These are phyloP conservation scores for Neoarius graeffei DNA, from an alignment of 2,113 vertebrate species.

Conservation along the genomic window DNA sequence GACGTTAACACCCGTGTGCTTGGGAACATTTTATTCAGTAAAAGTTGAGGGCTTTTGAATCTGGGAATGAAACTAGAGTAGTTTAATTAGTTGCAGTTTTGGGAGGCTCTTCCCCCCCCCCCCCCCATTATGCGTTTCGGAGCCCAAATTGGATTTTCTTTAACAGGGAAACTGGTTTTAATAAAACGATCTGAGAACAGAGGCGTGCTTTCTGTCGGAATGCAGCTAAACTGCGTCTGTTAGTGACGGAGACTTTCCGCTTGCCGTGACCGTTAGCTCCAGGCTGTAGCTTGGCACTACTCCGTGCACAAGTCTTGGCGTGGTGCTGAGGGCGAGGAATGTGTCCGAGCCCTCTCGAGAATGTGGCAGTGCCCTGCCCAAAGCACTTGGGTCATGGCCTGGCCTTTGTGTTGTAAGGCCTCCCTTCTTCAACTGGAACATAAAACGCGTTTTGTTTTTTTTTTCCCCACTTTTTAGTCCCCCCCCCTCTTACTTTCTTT, in stretches of 20 bases:
- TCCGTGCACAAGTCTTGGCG: slow-evolving; percentile 1
- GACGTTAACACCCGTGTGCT: not conserved
- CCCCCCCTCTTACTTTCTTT: too few species aligned
- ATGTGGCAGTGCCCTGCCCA: slow-evolving; percentile 25
- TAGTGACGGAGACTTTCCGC: slow-evolving; percentile 40
- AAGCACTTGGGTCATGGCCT: slow-evolving; percentile 22
- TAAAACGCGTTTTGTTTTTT: slow-evolving; percentile 16
- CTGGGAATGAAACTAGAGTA: not conserved
- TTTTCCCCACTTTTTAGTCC: not conserved
- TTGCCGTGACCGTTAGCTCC: not conserved
- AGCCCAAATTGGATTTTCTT: not conserved
- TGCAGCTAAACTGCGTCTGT: not conserved
- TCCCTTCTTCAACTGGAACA: slow-evolving; percentile 6
- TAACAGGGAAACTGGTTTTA: not conserved
- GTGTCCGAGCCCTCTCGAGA: slow-evolving; percentile 21
- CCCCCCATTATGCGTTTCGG: not conserved
- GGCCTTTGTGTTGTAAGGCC: slow-evolving; percentile 23
- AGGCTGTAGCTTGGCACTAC: not conserved
- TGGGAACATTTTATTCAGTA: not conserved
- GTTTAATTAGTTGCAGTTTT: not conserved
- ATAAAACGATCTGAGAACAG: not conserved
- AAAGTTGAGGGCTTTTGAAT: not conserved
- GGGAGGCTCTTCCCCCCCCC: too few species aligned
- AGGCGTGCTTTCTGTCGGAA: too few species aligned
- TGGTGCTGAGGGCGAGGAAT: slow-evolving; percentile 38